Conservation (phyloP, 2,797 vertebrate genomes). For the Crocidura indochinensis region DNA sequence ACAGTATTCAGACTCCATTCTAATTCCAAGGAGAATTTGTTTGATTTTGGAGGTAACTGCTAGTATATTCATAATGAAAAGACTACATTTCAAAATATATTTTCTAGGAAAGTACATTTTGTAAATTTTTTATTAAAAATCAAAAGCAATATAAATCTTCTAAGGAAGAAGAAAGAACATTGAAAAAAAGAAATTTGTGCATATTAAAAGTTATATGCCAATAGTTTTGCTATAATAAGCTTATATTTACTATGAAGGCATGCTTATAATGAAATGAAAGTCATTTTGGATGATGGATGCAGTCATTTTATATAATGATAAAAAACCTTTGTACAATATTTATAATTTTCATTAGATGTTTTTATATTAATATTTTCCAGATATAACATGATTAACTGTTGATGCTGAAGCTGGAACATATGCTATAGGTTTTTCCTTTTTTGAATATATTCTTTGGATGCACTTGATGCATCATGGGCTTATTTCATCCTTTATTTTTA, state of each 20-base stretch:
- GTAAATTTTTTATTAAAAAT: background rate
- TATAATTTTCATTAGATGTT: conserved; percentile 6
- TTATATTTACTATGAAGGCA: background rate
- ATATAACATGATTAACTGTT: conserved; percentile 1
- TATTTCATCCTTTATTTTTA: background rate
- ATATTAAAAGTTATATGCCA: background rate
- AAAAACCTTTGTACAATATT: background rate
- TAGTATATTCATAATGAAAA: background rate
- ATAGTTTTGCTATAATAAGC: background rate
- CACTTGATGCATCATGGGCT: background rate
- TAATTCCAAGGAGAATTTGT: background rate
- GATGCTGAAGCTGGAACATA: background rate
- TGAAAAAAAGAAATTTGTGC: background rate
- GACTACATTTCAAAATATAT: conserved; percentile 6
- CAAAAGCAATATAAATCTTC: background rate
- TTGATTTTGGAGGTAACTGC: conserved; percentile 26
- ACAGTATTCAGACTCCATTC: background rate
- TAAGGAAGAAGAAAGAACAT: background rate
- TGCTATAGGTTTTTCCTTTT: background rate
- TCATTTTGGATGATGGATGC: background rate
- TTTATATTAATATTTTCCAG: background rate
- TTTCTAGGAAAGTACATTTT: conserved; percentile 9
- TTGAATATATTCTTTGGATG: background rate
- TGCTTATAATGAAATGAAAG: conserved; percentile 1
- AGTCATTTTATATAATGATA: background rate